Evolutionary conservation across 2,797 vertebrate genomes (phyloP).

Genomic region (Oryzias dopingdopingensis): DNA sequence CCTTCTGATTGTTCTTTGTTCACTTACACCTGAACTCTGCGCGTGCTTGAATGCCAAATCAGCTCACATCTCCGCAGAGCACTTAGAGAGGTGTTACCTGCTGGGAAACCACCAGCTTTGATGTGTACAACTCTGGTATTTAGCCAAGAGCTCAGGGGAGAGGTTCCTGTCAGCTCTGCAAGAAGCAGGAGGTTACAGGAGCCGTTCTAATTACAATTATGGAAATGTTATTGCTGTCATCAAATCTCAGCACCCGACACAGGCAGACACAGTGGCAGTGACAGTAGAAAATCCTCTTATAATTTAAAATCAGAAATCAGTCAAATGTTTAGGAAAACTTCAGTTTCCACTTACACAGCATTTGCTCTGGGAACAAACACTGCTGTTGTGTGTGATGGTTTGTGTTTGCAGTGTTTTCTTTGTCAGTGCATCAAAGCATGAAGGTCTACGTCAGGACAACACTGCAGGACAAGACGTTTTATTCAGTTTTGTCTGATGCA

Average conservation of each 20-base stretch:
- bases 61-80: constrained; percentile 28
- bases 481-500: not conserved
- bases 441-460: no score
- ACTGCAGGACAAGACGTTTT: no score
- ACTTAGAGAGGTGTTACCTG: constrained; percentile 16
- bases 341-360: no score
- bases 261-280: no score
- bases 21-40: constrained; percentile 53
- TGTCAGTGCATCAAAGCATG: no score
- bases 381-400: no score
- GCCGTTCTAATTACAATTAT: constrained; percentile 31
- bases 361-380: no score
- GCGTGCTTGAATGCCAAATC: constrained; percentile 27
- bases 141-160: constrained; percentile 9
- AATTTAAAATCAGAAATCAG: no score
- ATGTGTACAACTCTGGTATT: constrained; percentile 26
- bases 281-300: no score
- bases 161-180: constrained; percentile 21
- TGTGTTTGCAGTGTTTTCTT: no score
- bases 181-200: constrained; percentile 13
- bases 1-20: constrained; percentile 40
- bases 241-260: no score
- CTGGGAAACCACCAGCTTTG: constrained; percentile 14
- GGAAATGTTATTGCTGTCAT: constrained; percentile 10
- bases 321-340: no score